These are phyloP conservation scores for Troides oblongomaculatus DNA, from an alignment of 2,888 invertebrate species.

Conservation along the genomic window DNA sequence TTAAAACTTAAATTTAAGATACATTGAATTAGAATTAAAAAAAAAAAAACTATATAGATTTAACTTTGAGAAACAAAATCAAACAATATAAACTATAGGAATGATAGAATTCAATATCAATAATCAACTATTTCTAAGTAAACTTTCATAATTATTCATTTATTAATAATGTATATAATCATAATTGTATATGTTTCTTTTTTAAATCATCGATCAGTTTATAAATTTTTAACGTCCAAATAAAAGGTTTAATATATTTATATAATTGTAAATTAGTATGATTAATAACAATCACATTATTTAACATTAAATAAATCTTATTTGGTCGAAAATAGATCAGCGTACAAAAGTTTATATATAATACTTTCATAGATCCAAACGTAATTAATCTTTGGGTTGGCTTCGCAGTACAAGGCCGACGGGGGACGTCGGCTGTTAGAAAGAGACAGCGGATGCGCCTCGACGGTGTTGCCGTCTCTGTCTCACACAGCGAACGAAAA, in stretches of 20 bases:
- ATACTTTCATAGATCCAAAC: too few species aligned
- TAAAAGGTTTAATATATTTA: not conserved
- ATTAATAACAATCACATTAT: conserved; percentile 1
- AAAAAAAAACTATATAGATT: conserved; percentile 27
- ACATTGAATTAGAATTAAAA: conserved; percentile 33
- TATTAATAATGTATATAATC: not conserved
- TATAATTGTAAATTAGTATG: not conserved
- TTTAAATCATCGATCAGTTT: not conserved
- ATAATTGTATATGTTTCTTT: too few species aligned
- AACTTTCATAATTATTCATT: not conserved
- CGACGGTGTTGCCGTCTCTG: not conserved
- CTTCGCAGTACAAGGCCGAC: not conserved
- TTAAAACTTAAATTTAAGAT: conserved; percentile 15
- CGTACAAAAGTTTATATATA: not conserved
- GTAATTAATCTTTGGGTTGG: not conserved
- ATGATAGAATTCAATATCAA: conserved; percentile 46
- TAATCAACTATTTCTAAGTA: conserved; percentile 14
- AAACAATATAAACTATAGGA: conserved; percentile 56
- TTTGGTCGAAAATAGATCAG: not conserved
- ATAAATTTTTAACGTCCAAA: not conserved
- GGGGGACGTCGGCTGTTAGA: not conserved
- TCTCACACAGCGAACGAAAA: not conserved
- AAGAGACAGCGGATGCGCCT: not conserved
- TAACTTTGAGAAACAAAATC: conserved; percentile 39
- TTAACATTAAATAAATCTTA: not conserved